phyloP scores from a whole-genome alignment of 1,140 invertebrate genomes.

The Ganaspis sp. region DNA sequence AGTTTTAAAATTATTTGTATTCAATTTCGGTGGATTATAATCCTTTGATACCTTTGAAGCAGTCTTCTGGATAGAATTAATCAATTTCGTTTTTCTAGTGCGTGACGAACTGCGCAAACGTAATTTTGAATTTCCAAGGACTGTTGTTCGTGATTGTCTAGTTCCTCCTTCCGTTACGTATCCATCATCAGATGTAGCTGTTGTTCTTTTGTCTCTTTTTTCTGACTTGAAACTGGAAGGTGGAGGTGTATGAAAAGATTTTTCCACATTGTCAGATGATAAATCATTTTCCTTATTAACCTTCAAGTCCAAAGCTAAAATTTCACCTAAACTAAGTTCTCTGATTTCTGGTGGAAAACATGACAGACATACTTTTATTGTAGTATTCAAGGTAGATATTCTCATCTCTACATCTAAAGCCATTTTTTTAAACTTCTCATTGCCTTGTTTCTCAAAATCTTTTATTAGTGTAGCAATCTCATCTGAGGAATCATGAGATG shows the following conservation, averaged over 20 bases:
- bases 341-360: conserved; percentile 59
- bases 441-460: conserved; percentile 62
- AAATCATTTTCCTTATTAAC: conserved; percentile 55
- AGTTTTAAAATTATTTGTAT: conserved; percentile 57
- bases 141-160: conserved; percentile 41
- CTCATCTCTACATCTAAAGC: conserved; percentile 52
- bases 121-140: conserved; percentile 31
- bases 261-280: conserved; percentile 41
- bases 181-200: conserved; percentile 61
- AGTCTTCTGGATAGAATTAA: conserved; percentile 41
- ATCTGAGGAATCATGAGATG: neutral
- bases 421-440: conserved; percentile 52
- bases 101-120: conserved; percentile 52
- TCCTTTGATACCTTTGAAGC: conserved; percentile 37
- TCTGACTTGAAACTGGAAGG: conserved; percentile 38
- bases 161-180: conserved; percentile 54
- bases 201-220: conserved; percentile 39
- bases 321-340: conserved; percentile 57
- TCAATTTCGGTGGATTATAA: neutral
- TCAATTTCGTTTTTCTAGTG: conserved; percentile 45
- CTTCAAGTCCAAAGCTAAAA: conserved; percentile 43
- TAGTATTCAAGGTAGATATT: conserved; percentile 48
- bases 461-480: conserved; percentile 37
- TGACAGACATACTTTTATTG: conserved; percentile 48
- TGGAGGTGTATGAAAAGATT: neutral